Percentiles rank a stretch among this genome's conserved stretches.
Conservation (phyloP, 2,113 vertebrate genomes). For the Phyllostomus discolor region DNA sequence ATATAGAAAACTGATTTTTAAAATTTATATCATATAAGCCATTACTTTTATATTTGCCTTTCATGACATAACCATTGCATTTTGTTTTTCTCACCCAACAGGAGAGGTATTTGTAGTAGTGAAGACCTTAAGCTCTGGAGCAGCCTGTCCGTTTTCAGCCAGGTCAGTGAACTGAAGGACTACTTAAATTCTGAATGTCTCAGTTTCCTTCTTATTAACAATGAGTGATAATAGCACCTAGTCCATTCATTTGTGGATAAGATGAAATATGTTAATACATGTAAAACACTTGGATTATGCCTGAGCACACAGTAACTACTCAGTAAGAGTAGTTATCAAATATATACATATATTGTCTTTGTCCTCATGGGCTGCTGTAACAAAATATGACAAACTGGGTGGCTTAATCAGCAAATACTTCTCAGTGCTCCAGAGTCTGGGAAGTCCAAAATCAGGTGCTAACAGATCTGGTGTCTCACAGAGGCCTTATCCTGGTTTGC, state of each 20-base stretch:
- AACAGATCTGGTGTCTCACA: background rate
- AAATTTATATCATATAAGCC: background rate
- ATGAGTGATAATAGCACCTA: background rate
- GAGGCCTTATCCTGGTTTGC: background rate
- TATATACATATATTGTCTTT: background rate
- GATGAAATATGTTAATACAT: background rate
- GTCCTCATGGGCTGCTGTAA: background rate
- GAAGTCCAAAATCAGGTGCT: background rate
- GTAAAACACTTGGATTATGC: background rate
- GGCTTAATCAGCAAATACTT: background rate
- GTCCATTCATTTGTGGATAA: background rate
- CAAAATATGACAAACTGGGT: background rate
- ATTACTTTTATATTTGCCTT: background rate
- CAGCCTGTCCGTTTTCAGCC: background rate
- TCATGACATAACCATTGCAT: background rate
- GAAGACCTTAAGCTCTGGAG: background rate
- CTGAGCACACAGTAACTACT: background rate
- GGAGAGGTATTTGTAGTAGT: background rate
- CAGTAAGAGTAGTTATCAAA: background rate
- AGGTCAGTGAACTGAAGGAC: background rate
- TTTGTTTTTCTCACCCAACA: background rate
- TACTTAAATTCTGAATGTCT: background rate
- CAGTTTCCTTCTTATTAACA: background rate
- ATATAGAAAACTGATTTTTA: background rate
- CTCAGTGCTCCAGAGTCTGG: background rate